A percentile compares a stretch with the other conserved stretches of the same genome.
Evolutionary conservation across 2,797 vertebrate species (phyloP).

Genomic region (Galaxias olidus): DNA sequence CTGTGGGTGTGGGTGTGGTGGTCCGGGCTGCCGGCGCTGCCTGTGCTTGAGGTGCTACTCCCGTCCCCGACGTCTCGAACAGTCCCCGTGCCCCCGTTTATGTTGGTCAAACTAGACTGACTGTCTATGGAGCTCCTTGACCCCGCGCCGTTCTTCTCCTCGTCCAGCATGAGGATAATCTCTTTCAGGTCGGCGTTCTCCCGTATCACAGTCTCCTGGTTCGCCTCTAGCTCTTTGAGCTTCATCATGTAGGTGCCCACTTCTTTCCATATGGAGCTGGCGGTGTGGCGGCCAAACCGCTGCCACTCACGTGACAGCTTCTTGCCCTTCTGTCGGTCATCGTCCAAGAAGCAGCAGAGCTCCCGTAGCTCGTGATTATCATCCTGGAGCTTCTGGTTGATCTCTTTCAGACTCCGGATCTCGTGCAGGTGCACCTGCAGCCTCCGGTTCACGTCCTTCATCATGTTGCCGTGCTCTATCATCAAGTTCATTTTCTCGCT

Average conservation of each 20-base stretch:
- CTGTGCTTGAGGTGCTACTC: constrained; percentile 92
- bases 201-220: constrained; percentile 87
- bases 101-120: constrained; percentile 89
- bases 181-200: constrained; percentile 94
- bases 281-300: constrained; percentile 90
- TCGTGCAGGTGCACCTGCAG: constrained; percentile 94
- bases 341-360: constrained; percentile 95
- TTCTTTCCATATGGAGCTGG: constrained; percentile 92
- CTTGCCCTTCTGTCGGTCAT: constrained; percentile 93
- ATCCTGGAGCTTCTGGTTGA: constrained; percentile 95
- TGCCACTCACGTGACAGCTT: constrained; percentile 96
- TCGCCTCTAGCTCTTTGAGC: constrained; percentile 91
- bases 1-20: constrained; percentile 81
- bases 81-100: constrained; percentile 83
- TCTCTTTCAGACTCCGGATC: constrained; percentile 91
- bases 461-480: constrained; percentile 94
- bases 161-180: constrained; percentile 92
- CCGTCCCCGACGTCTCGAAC: constrained; percentile 90
- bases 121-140: constrained; percentile 95
- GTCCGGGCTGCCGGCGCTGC: constrained; percentile 89
- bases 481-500: constrained; percentile 91
- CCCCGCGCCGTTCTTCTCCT: constrained; percentile 89
- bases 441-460: constrained; percentile 93
- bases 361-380: constrained; percentile 95
- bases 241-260: constrained; percentile 91